A percentile compares a stretch with the other conserved stretches of the same genome.
Evolutionary conservation across 2,888 invertebrate species (phyloP).

Genomic region (Spilarctia lutea): DNA sequence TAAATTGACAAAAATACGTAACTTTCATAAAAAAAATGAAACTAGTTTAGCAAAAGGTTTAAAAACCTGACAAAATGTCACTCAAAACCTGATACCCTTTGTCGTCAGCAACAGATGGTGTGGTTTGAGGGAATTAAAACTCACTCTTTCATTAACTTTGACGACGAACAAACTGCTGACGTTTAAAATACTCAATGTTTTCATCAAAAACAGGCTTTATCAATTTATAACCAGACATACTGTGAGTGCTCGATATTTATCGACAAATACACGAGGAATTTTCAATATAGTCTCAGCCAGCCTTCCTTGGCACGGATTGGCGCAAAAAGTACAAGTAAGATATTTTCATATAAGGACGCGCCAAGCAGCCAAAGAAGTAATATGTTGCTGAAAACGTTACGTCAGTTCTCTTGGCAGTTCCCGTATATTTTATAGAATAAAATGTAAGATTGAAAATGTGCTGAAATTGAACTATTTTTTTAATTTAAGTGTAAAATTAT

Average conservation of each 20-base stretch:
- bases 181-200: not conserved
- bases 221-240: conserved; percentile 23
- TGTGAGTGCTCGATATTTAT: conserved; percentile 40
- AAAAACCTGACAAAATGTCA: not conserved
- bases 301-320: conserved; percentile 43
- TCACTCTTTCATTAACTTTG: not conserved
- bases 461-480: not conserved
- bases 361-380: conserved; percentile 42
- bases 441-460: conserved; percentile 30
- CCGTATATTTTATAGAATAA: conserved; percentile 31
- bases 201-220: not conserved
- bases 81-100: not conserved
- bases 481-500: not conserved
- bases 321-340: conserved; percentile 64
- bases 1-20: not conserved
- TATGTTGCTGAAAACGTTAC: conserved; percentile 46
- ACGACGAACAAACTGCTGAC: not conserved
- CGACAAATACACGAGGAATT: conserved; percentile 38
- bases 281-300: conserved; percentile 53
- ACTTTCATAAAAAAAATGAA: not conserved
- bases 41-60: not conserved
- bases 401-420: conserved; percentile 46
- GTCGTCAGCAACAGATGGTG: not conserved
- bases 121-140: not conserved
- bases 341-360: conserved; percentile 59